Conservation (phyloP, 2,888 invertebrate species). For the Patella depressa region DNA sequence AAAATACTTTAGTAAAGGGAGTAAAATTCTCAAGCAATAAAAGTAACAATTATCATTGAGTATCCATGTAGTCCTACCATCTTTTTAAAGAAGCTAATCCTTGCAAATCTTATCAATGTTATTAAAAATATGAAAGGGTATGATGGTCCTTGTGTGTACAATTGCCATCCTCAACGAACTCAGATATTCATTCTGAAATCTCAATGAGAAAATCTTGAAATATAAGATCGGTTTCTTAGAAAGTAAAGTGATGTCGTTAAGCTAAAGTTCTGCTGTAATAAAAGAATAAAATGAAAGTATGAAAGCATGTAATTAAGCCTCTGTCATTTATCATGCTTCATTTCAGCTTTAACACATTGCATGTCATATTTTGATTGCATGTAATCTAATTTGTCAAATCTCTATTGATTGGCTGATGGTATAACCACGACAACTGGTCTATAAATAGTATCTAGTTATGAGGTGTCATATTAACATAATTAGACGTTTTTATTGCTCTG, state of each 20-base stretch:
- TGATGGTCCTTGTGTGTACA: no score
- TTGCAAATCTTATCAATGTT: no score
- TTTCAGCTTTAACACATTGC: conserved; percentile 3
- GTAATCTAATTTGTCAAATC: conserved; percentile 11
- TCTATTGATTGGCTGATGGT: neutral
- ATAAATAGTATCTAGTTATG: neutral
- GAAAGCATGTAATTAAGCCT: conserved; percentile 5
- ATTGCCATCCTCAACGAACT: no score
- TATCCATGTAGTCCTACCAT: no score
- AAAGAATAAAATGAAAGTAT: conserved; percentile 5
- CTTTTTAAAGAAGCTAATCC: no score
- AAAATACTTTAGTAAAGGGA: no score
- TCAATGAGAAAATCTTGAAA: no score
- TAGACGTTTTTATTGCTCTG: neutral
- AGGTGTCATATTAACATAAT: conserved; percentile 9
- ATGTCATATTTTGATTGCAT: conserved; percentile 12
- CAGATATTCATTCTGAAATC: no score
- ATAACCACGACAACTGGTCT: conserved; percentile 2
- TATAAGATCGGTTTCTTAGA: neutral
- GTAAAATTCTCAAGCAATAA: no score
- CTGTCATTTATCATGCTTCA: conserved; percentile 10
- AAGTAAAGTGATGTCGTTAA: conserved; percentile 1
- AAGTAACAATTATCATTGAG: no score
- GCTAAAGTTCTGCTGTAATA: neutral
- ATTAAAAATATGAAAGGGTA: no score